Base-by-base conservation (phyloP, 1,140 invertebrate genomes). In the Melanaphis sacchari region DNA sequence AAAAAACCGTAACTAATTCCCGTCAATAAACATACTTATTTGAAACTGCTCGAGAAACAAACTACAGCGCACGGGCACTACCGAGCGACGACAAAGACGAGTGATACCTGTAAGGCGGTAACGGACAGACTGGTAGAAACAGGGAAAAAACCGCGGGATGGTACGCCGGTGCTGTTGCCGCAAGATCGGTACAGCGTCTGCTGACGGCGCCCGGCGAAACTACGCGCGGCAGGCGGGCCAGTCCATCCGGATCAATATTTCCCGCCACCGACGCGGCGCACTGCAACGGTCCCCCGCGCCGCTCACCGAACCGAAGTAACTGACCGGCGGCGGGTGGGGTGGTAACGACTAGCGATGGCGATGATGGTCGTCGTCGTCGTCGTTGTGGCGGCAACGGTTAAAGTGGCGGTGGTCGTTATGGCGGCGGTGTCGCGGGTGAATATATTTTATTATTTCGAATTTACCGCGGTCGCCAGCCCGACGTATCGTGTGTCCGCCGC, bases 171-270 rank as follows among this genome's bases (percentile, higher is more conserved):
- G 85, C 85, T 46, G 88, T 46, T 46, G 49, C 88, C 54, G 89
- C 91, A 66, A 26, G 90, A 91, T 91, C 90, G 66, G 59, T 82
- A 49, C 90, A 93, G 91, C 81, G 91, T 82, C 46, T 54, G 46
- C 91, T 93, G 24, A 40, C 91, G 91, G 91, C 91, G 76, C 41
- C 91, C 91, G 81, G 91, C 81, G 76, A 40, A 85, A 93, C 91
- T 93, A 85, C 91, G n/a, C 90, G 31, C 76, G 43, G 91, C 91
- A 93, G 91, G 81, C 91, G 91, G 81, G 91, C 91, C 91, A 93
- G 24, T 49, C 66, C 36, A 36, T 41, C 46, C 46, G 91, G 91
- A 93, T 93, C 91, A 85, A 93, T 93, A 93, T 93, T 93, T 93
- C 91, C 91, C 91, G 90, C 59, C 81, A 82, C 91, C 91, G 76